Evolutionary conservation across 2,113 vertebrate species (phyloP).

Genomic region (Daphoenositta chrysoptera): DNA sequence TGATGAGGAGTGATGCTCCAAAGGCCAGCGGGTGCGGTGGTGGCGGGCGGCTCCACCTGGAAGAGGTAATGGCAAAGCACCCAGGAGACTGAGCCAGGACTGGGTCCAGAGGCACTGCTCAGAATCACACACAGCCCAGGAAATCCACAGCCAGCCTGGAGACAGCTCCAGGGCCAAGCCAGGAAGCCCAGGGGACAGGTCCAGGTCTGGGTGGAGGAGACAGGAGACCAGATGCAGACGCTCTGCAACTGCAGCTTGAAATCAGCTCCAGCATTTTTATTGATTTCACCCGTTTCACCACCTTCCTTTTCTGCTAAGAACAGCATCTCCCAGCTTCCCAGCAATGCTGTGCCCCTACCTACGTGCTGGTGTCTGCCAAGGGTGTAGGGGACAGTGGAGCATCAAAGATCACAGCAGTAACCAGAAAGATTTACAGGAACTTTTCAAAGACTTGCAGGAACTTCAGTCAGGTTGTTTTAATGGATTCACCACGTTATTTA

Average conservation of each 20-base stretch:
- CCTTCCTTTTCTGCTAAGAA: not conserved
- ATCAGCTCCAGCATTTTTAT: not conserved
- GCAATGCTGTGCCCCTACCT: not conserved
- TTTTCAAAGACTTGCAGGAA: not conserved
- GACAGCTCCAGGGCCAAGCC: not conserved
- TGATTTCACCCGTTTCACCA: not conserved
- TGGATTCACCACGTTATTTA: not conserved
- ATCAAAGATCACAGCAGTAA: not conserved
- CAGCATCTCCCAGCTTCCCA: not conserved
- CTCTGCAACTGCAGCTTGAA: not conserved
- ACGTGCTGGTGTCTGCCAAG: rapidly evolving
- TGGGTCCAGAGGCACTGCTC: not conserved
- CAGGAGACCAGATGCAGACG: not conserved
- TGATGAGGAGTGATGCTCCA: rapidly evolving
- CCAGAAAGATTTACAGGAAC: not conserved
- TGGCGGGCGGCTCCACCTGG: rapidly evolving
- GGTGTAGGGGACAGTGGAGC: not conserved
- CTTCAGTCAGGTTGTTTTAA: not conserved
- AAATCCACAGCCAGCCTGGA: not conserved
- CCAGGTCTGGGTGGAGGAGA: not conserved
- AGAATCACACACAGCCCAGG: not conserved
- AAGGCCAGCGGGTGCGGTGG: not conserved
- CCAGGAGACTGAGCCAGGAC: not conserved
- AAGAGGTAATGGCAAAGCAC: rapidly evolving
- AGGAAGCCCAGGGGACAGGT: not conserved